Evolutionary conservation across 2,113 vertebrate genomes (phyloP).

Genomic region (Alligator sinensis): DNA sequence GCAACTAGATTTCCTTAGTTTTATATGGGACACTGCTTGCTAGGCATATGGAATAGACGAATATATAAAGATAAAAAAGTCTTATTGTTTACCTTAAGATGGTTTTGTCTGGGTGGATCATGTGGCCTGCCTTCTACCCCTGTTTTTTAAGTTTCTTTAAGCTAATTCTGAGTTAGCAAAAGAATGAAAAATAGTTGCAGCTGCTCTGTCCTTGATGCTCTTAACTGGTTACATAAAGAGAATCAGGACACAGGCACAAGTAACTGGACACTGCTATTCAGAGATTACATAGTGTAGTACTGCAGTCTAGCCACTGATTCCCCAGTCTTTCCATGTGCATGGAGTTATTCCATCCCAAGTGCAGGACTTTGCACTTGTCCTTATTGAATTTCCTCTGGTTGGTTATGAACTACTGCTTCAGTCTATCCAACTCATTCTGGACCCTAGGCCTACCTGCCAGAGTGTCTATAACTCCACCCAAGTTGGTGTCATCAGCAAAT

Average conservation of each 20-base stretch:
- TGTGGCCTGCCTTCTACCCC: not conserved
- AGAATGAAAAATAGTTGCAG: not conserved
- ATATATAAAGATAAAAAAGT: not conserved
- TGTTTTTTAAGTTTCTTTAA: not conserved
- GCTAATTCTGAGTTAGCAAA: not conserved
- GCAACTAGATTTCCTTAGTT: not conserved
- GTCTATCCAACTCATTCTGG: too few species aligned
- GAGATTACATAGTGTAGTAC: too few species aligned
- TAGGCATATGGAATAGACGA: not conserved
- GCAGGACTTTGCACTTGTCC: too few species aligned
- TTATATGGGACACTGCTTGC: not conserved
- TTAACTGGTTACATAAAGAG: not conserved
- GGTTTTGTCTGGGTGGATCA: not conserved
- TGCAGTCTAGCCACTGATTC: too few species aligned
- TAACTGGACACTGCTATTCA: not conserved
- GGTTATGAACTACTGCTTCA: too few species aligned
- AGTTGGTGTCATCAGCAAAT: too few species aligned
- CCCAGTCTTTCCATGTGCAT: not conserved
- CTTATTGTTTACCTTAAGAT: not conserved
- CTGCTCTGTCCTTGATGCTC: not conserved
- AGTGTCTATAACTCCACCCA: too few species aligned
- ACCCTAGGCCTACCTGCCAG: too few species aligned
- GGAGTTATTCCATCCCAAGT: too few species aligned
- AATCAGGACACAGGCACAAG: too few species aligned
- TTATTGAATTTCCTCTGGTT: too few species aligned